Evolutionary conservation across 2,888 invertebrate genomes (phyloP), one percentile per base, ranked within the genome.

Genomic region (Lochmaea capreae): DNA sequence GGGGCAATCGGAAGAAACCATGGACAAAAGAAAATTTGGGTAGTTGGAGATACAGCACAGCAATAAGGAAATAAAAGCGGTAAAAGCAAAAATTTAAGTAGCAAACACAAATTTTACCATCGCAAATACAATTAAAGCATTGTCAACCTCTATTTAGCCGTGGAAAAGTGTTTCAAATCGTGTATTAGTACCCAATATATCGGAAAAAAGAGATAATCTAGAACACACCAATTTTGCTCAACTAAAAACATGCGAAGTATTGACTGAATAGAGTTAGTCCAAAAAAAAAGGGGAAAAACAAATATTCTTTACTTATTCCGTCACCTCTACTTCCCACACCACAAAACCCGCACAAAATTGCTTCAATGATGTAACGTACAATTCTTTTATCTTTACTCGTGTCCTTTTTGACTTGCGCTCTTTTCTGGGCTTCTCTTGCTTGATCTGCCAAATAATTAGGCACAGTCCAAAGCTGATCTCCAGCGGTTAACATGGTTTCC

Each of bases 381-480:
- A 82, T 79, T 84, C 82, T 82, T 71, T 82, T 83, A 61, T 85
- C 84, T 78, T 80, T 83, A 76, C 81, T 81, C 75, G 81, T 76
- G 68, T 86, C 85, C 80, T 84, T 86, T 67, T 83, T 81, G 61
- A 84, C 81, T 77, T 85, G 84, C 22, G 84, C 85, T 68, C 80
- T 81, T 77, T 81, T 83, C 75, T 85, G 86, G 6, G 85, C 83
- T 76, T 86, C 85, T 52, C 89, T 87, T 82, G 94, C 87, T 88
- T 93, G 93, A 74, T 88, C 85, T 83, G 94, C 87, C 54, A 96
- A 89, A 67, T 92, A 91, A 75, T 90, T 90, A 65, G 96, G 95
- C 78, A 97, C 93, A 76, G 91, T 89, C 93, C 96, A 97, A 74
- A 97, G 89, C 77, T 91, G 90, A 74, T 94, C 92, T 79, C 93